Evolutionary conservation across 1,140 invertebrate species (phyloP).

Genomic region (Acromyrmex echinatior): DNA sequence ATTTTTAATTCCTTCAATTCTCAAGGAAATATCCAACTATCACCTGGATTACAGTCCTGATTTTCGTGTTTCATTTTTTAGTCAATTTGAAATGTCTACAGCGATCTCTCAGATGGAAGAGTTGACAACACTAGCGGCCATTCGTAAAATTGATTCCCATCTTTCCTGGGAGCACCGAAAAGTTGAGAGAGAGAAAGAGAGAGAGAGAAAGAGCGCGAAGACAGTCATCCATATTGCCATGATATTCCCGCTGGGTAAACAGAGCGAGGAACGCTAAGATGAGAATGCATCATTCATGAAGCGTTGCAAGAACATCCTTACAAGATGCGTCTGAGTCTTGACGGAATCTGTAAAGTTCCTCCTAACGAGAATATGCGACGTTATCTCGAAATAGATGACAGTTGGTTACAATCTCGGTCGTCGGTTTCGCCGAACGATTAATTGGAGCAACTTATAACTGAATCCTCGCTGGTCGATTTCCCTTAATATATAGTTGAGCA

Average conservation of each 20-base stretch:
- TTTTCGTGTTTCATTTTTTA: conserved; percentile 1
- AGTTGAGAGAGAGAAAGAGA: neutral
- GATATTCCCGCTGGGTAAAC: conserved; percentile 35
- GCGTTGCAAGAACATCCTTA: conserved; percentile 10
- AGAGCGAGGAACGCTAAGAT: conserved; percentile 37
- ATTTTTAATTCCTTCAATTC: neutral
- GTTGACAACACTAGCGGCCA: neutral
- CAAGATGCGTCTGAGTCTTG: conserved; percentile 30
- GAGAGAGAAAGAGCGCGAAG: neutral
- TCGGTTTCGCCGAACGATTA: conserved; percentile 32
- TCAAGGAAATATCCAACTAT: neutral
- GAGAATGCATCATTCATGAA: conserved; percentile 65
- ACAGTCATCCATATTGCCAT: conserved; percentile 42
- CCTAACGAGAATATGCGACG: conserved; percentile 34
- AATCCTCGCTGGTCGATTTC: conserved; percentile 36
- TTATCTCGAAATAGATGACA: conserved; percentile 34
- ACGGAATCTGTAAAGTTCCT: conserved; percentile 51
- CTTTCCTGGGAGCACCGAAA: neutral
- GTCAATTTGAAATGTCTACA: conserved; percentile 35
- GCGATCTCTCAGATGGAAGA: neutral
- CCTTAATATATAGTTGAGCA: neutral
- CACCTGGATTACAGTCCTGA: neutral
- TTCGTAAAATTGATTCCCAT: conserved; percentile 48
- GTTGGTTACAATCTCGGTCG: conserved; percentile 26
- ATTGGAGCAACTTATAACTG: conserved; percentile 37